Base-by-base conservation (phyloP, 2,797 vertebrate genomes). In the Clarias laeviceps region DNA sequence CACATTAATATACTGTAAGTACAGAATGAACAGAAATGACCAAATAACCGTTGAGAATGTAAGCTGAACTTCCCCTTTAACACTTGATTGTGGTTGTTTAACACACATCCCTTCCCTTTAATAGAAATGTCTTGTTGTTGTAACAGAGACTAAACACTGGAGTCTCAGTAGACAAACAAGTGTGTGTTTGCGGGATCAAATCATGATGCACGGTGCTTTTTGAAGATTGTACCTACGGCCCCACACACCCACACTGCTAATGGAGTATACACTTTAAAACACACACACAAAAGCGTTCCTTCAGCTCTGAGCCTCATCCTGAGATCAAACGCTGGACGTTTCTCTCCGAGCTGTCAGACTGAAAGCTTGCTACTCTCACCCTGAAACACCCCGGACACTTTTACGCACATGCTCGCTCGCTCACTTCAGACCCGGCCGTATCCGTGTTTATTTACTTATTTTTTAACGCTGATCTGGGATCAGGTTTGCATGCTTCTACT, bases 321-420 rank as follows among this genome's bases (percentile, higher is more conserved):
- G 9, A 34, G 74, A 77, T 59, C 74, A 59, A 77, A 77, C n/a
- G 65, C 80, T 57, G 62, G 66, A 54, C 9, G 4, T 79, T 62
- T 77, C 83, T n/a, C 82, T 76, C 72, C 70, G 59, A 81, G 83
- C 80, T 78, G 84, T 68, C 84, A 87, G 77, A 76, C 80, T 40
- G 66, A 65, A 70, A 40, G 27, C 74, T 82, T 61, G 3, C 65
- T 76, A 29, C 37, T 74, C n/a, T 80, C 37, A 56, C 40, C 64
- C 81, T 74, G 34, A 24, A n/a, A 64, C 50, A 66, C 74, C 54
- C 29, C 14, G 22, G 40, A 73, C 64, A 74, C 29, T 65, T 65
- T 37, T 15, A 34, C 29, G 2, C 29, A 14, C 45, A 81, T 6
- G 40, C 40, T 45, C 40, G 40, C 40, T 82, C 9, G 6, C 50